These are phyloP conservation scores for Desoria tigrina DNA, from an alignment of 2,888 invertebrate genomes.

Conservation along the genomic window DNA sequence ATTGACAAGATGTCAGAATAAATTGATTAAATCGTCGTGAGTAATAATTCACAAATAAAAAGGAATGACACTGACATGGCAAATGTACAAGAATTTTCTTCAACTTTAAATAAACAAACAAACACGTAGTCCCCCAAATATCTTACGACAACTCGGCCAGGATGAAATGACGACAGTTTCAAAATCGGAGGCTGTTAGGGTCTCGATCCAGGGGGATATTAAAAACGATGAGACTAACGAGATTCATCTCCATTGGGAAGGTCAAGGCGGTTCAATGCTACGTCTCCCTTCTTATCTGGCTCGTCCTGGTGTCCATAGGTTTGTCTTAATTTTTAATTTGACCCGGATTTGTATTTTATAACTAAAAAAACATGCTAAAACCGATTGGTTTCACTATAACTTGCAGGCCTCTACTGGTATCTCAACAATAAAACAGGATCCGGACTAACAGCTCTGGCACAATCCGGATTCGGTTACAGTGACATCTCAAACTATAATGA, in stretches of 20 bases:
- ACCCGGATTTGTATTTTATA: no score
- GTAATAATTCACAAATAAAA: no score
- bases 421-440: slow-evolving; percentile 42
- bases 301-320: slow-evolving; percentile 51
- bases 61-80: no score
- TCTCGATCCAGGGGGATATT: background rate
- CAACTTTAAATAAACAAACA: no score
- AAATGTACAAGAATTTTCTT: no score
- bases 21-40: no score
- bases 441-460: slow-evolving; percentile 30
- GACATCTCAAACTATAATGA: background rate
- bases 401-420: slow-evolving; percentile 50
- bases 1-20: no score
- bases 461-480: slow-evolving; percentile 34
- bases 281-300: slow-evolving; percentile 51
- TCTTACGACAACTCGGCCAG: no score
- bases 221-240: background rate
- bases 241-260: slow-evolving; percentile 24
- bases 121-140: no score
- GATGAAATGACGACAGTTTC: no score
- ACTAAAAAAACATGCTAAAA: background rate
- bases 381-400: background rate
- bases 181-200: no score
- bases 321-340: slow-evolving; percentile 2
- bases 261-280: slow-evolving; percentile 49